These are phyloP conservation scores for Eremophila alpestris DNA, from an alignment of 2,797 vertebrate genomes.

Conservation along the genomic window DNA sequence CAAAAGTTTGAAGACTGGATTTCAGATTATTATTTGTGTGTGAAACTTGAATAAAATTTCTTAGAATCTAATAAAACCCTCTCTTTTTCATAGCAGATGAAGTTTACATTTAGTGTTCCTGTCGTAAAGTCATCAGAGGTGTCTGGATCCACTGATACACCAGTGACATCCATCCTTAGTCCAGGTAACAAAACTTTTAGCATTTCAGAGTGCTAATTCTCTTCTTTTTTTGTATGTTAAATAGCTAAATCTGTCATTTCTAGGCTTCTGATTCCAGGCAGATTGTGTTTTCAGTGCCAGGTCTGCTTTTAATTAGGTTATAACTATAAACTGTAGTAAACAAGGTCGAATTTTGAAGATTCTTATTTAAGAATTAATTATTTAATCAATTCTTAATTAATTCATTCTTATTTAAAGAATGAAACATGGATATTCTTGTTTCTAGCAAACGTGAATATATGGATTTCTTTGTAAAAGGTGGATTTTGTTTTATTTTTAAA, in stretches of 20 bases:
- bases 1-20: background rate
- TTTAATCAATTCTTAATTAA: no score
- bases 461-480: background rate
- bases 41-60: background rate
- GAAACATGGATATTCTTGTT: background rate
- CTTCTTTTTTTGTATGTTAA: background rate
- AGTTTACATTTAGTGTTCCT: conserved; percentile 95
- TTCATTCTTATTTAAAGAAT: background rate
- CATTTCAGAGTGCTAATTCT: background rate
- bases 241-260: background rate
- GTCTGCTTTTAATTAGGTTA: background rate
- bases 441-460: background rate
- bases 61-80: conserved; percentile 11
- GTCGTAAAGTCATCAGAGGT: conserved; percentile 83
- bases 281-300: background rate
- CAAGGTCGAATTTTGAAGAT: background rate
- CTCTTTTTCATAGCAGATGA: conserved; percentile 76
- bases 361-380: background rate
- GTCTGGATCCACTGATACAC: conserved; percentile 79
- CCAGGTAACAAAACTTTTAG: conserved; percentile 74
- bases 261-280: background rate
- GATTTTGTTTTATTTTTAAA: conserved; percentile 18
- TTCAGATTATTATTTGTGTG: background rate
- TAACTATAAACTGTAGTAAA: background rate
- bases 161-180: conserved; percentile 66